Conservation (phyloP, 1,140 invertebrate species). For the Berghia stephanieae region DNA sequence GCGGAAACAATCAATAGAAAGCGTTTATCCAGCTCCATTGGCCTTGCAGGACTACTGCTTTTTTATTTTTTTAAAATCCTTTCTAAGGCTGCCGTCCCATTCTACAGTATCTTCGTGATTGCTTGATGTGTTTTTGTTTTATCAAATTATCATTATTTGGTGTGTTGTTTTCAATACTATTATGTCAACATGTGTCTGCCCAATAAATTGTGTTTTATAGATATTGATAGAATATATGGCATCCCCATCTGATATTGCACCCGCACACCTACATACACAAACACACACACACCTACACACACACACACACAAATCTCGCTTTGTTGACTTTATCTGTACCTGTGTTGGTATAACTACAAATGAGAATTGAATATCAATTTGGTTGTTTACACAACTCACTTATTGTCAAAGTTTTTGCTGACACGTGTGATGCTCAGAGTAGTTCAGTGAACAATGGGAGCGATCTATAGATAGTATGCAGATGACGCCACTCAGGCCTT, state of each 20-base stretch:
- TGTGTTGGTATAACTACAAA: neutral
- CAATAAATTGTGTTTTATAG: neutral
- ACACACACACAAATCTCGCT: neutral
- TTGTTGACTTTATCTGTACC: neutral
- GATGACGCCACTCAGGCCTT: too few species aligned
- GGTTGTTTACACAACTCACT: neutral
- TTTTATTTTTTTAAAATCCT: too few species aligned
- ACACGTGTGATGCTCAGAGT: neutral
- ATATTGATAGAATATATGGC: neutral
- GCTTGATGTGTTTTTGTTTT: neutral
- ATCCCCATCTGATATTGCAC: neutral
- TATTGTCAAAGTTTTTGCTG: neutral
- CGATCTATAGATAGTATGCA: too few species aligned
- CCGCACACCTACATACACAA: neutral
- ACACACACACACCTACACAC: slow-evolving; percentile 13
- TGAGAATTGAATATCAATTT: neutral
- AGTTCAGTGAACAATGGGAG: too few species aligned
- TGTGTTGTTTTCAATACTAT: neutral
- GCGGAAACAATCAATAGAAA: too few species aligned
- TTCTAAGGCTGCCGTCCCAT: too few species aligned
- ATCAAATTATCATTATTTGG: too few species aligned
- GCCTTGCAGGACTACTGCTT: too few species aligned
- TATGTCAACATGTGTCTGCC: neutral
- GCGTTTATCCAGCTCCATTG: too few species aligned
- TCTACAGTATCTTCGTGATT: too few species aligned